These are phyloP conservation scores for Cephalotes varians DNA, from an alignment of 2,888 invertebrate species.

Conservation along the genomic window DNA sequence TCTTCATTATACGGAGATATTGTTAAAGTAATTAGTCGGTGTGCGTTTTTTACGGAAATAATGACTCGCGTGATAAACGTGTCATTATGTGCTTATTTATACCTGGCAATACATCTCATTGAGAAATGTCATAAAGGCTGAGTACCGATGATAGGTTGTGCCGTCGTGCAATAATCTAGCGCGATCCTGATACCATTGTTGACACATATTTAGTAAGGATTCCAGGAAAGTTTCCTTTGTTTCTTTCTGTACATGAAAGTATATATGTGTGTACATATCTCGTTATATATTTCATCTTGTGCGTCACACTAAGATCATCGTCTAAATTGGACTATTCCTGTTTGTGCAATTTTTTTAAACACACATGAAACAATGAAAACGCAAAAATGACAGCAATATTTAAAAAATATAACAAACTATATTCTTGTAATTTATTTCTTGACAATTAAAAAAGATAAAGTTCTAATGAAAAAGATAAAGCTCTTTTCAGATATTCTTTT, in stretches of 20 bases:
- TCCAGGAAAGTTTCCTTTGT: conserved; percentile 95
- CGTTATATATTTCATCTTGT: not conserved
- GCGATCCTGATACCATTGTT: conserved; percentile 95
- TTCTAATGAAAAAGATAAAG: too few species aligned
- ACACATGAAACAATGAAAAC: not conserved
- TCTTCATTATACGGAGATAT: not conserved
- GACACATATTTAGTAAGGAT: conserved; percentile 95
- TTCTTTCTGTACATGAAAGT: conserved; percentile 89
- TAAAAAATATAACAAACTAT: not conserved
- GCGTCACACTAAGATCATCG: not conserved
- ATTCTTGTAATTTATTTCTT: not conserved
- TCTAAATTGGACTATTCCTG: conserved; percentile 12
- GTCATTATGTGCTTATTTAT: conserved; percentile 47
- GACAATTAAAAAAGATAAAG: not conserved
- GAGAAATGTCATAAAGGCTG: conserved; percentile 95
- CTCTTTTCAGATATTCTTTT: conserved; percentile 4
- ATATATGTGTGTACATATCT: too few species aligned
- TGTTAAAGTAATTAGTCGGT: not conserved
- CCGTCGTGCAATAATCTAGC: conserved; percentile 88
- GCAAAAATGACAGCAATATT: not conserved
- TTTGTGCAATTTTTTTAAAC: not conserved
- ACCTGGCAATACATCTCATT: conserved; percentile 95
- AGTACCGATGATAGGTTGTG: conserved; percentile 79
- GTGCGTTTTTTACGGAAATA: not conserved
- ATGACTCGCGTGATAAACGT: not conserved